A percentile compares a stretch with the other conserved stretches of the same genome.
These are phyloP conservation scores for Nesogale talazaci DNA, from an alignment of 2,113 vertebrate species.

Conservation along the genomic window DNA sequence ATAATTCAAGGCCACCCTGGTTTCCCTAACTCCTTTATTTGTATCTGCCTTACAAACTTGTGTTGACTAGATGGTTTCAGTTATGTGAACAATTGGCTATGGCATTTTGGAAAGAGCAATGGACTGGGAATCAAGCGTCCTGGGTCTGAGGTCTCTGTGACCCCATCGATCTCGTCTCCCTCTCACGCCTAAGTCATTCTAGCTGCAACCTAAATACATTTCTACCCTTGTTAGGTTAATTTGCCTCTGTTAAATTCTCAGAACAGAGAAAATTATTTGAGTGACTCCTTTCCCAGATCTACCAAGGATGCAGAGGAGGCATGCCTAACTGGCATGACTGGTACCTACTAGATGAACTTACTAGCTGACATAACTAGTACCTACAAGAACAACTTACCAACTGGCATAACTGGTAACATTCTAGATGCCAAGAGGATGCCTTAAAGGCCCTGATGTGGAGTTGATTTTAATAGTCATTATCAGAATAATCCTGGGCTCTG, in stretches of 20 bases:
- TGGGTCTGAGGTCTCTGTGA: not conserved
- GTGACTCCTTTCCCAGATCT: not conserved
- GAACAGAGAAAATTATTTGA: not conserved
- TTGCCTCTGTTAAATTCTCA: not conserved
- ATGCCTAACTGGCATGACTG: not conserved
- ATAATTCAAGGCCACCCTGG: slow-evolving; percentile 79
- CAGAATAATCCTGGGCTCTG: not conserved
- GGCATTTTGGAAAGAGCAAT: not conserved
- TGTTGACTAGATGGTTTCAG: slow-evolving; percentile 70
- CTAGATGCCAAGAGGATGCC: too few species aligned
- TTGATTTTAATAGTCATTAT: not conserved
- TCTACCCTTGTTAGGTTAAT: not conserved
- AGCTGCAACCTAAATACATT: not conserved
- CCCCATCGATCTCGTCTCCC: not conserved
- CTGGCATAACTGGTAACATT: too few species aligned
- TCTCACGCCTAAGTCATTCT: not conserved
- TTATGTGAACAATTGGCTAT: slow-evolving; percentile 46
- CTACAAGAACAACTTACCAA: too few species aligned
- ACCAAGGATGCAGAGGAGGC: not conserved
- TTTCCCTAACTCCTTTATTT: slow-evolving; percentile 69
- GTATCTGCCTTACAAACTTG: slow-evolving; percentile 70
- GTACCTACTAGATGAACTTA: not conserved
- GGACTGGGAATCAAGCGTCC: not conserved
- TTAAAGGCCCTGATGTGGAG: not conserved
- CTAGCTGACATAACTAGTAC: not conserved